Evolutionary conservation across 2,113 vertebrate genomes (phyloP).

Genomic region (Bucco capensis): DNA sequence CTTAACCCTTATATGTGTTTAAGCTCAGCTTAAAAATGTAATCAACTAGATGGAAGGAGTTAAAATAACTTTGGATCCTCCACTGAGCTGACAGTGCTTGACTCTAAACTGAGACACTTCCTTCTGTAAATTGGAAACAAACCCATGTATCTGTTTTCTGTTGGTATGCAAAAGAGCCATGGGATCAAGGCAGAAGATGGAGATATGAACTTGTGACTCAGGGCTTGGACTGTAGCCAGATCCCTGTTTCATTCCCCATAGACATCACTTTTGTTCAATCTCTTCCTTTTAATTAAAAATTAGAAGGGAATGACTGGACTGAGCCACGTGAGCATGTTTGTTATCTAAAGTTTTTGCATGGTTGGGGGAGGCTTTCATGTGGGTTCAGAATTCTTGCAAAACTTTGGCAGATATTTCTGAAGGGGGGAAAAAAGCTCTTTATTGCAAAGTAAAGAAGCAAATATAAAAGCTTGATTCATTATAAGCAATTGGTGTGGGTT

Average conservation of each 20-base stretch:
- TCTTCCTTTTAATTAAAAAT: conserved; percentile 49
- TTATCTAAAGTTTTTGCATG: conserved; percentile 26
- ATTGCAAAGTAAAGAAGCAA: conserved; percentile 16
- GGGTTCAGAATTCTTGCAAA: conserved; percentile 51
- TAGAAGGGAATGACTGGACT: not conserved
- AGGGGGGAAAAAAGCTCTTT: not conserved
- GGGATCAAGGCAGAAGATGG: not conserved
- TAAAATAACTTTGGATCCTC: conserved; percentile 5
- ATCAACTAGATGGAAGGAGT: not conserved
- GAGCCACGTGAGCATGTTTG: not conserved
- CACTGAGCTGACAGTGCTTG: not conserved
- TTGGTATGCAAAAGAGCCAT: not conserved
- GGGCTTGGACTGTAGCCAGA: conserved; percentile 38
- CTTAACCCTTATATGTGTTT: not conserved
- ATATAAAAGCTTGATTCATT: conserved; percentile 54
- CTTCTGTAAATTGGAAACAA: conserved; percentile 34
- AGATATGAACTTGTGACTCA: conserved; percentile 57
- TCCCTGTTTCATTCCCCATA: conserved; percentile 30
- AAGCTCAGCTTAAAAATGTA: not conserved
- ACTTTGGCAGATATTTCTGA: conserved; percentile 40
- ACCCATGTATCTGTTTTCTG: conserved; percentile 3
- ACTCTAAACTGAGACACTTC: conserved; percentile 12
- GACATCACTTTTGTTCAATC: conserved; percentile 40
- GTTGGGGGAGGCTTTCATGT: conserved; percentile 28
- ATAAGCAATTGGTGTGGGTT: not conserved